Conservation (phyloP, 2,797 vertebrate genomes). For the Knipowitschia caucasica region DNA sequence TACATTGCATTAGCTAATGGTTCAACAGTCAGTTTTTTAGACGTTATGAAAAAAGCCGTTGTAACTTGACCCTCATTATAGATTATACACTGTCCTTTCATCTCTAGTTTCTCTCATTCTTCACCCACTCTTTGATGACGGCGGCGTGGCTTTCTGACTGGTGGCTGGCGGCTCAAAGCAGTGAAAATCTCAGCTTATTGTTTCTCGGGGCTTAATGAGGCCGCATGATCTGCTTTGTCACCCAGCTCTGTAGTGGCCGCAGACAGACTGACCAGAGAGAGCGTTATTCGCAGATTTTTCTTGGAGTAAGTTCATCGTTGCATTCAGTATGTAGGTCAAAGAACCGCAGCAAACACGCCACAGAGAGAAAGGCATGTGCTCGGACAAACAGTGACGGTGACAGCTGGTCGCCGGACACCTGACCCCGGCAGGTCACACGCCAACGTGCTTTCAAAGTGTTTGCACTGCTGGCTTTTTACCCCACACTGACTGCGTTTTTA, state of each 20-base stretch:
- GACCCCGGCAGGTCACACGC: conserved; percentile 55
- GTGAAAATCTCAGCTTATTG: conserved; percentile 62
- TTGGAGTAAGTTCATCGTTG: conserved; percentile 46
- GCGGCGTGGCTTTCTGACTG: conserved; percentile 1
- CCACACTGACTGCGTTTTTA: conserved; percentile 29
- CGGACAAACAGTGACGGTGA: conserved; percentile 31
- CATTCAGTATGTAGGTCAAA: conserved; percentile 67
- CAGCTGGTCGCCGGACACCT: conserved; percentile 60
- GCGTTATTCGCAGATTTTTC: conserved; percentile 62
- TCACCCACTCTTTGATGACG: conserved; percentile 7
- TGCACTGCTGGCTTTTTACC: conserved; percentile 11
- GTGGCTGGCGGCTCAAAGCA: conserved; percentile 30
- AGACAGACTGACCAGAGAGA: conserved; percentile 34
- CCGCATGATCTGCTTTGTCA: conserved; percentile 67
- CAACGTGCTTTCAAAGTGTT: conserved; percentile 34
- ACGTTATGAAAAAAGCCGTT: no score
- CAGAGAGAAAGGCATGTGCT: not conserved
- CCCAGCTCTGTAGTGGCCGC: conserved; percentile 33
- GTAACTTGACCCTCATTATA: not conserved
- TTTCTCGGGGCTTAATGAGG: conserved; percentile 59
- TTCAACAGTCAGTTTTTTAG: not conserved
- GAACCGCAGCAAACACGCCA: conserved; percentile 22
- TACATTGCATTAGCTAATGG: not conserved
- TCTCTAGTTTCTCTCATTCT: not conserved
- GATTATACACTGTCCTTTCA: not conserved